phyloP scores from a whole-genome alignment of 2,113 vertebrate genomes.

The Rhinolophus ferrumequinum region DNA sequence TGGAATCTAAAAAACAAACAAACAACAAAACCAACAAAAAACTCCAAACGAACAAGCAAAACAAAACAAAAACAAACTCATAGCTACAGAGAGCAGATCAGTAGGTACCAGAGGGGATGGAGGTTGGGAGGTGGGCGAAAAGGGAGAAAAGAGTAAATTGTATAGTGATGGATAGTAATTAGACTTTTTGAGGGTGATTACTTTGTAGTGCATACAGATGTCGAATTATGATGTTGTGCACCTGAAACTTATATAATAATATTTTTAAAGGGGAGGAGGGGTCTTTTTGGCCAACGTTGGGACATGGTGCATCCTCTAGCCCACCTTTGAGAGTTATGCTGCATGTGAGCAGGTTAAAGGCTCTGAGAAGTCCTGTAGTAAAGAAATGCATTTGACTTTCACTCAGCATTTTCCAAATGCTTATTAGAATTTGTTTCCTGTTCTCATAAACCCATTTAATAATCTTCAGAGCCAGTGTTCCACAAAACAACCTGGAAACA shows the following conservation, averaged over 20 bases:
- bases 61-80: not conserved
- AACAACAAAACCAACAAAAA: not conserved
- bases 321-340: not conserved
- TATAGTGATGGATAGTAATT: not conserved
- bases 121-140: not conserved
- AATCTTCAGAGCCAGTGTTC: slow-evolving; percentile 23
- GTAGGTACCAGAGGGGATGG: too few relatives aligned
- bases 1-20: not conserved
- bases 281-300: not conserved
- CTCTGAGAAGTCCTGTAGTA: not conserved
- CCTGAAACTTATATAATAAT: not conserved
- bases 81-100: not conserved
- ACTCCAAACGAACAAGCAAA: not conserved
- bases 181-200: not conserved
- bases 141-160: too few relatives aligned
- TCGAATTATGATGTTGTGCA: too few relatives aligned
- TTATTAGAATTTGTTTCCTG: not conserved
- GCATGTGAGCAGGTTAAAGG: not conserved
- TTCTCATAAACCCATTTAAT: slow-evolving; percentile 48
- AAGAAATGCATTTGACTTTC: not conserved
- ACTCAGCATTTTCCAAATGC: slow-evolving; percentile 36
- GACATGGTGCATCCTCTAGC: not conserved
- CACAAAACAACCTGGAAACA: slow-evolving; percentile 61
- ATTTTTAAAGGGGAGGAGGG: not conserved
- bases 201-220: not conserved